Conservation (phyloP, 2,797 vertebrate species). For the Hypotaenidia philippensis region DNA sequence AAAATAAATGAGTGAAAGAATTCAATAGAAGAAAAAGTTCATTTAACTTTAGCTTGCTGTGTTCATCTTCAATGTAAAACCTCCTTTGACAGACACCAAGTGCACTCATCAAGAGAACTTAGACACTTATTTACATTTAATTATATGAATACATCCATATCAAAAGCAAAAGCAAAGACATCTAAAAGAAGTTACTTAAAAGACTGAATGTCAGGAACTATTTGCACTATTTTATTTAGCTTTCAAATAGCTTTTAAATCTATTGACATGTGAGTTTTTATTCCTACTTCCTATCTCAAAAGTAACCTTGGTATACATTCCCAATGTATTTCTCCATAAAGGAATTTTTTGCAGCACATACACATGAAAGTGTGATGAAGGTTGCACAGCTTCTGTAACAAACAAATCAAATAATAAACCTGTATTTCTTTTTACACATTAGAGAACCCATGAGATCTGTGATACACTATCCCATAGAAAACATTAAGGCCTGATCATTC, state of each 20-base stretch:
- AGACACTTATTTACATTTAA: neutral
- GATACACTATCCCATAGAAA: neutral
- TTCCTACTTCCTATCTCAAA: neutral
- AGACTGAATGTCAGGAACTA: neutral
- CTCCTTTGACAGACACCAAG: neutral
- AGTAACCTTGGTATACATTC: neutral
- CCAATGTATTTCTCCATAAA: neutral
- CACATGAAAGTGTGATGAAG: neutral
- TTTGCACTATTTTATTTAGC: neutral
- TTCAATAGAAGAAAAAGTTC: neutral
- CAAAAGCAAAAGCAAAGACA: neutral
- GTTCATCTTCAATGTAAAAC: neutral
- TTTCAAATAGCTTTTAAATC: neutral
- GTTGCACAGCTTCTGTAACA: neutral
- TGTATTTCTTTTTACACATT: neutral
- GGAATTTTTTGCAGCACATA: neutral
- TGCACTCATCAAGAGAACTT: neutral
- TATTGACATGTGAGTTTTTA: neutral
- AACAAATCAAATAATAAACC: neutral
- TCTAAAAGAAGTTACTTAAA: neutral
- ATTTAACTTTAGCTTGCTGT: neutral
- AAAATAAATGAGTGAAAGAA: neutral
- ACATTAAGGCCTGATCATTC: neutral
- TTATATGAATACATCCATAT: neutral
- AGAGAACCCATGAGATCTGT: neutral